Evolutionary conservation across 2,888 invertebrate species (phyloP), one percentile per base, ranked within the genome.

Genomic region (Tachina fera): DNA sequence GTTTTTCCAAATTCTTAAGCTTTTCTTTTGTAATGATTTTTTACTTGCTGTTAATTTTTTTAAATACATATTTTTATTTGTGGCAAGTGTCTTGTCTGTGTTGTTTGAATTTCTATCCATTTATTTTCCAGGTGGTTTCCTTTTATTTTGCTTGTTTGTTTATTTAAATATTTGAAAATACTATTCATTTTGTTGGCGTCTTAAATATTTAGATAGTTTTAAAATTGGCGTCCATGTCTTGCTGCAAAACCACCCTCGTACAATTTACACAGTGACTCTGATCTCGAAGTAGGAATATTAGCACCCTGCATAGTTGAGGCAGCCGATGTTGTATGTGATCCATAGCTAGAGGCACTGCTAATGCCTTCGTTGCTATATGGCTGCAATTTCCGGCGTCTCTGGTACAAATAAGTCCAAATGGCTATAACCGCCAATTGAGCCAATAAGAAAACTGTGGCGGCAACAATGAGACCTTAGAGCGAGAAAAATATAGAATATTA

Each of bases 341-440:
- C 88, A 76, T 89, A 90, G 43, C 88, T 89, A 14, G 89, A 88
- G 43, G 89, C 79, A 31, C 77, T 89, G 85, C 89, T 88, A n/a
- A 89, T 83, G 1, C 87, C 88, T 47, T 90, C 90, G 72, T 88
- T 90, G 67, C 88, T 87, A 53, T 89, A 90, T 75, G 89, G 88
- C 74, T 89, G 89, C 58, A 91, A 89, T 87, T 92, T 93, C 89
- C 96, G 95, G 91, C 96, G 94, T 89, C 96, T 95, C 92, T 97
- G 97, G 95, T 97, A 97, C 91, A 97, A 95, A 93, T 97, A 97
- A 87, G 97, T 96, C 97, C 97, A 97, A 87, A 96, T 96, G 68
- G 97, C 96, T 88, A 98, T 96, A 86, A 98, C 95, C 90, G 96
- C 96, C 91, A 98, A 94, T 94, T 98, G 98, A 39, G 96, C 96